Evolutionary conservation across 2,888 invertebrate species (phyloP).

Genomic region (Bombyx huttoni): DNA sequence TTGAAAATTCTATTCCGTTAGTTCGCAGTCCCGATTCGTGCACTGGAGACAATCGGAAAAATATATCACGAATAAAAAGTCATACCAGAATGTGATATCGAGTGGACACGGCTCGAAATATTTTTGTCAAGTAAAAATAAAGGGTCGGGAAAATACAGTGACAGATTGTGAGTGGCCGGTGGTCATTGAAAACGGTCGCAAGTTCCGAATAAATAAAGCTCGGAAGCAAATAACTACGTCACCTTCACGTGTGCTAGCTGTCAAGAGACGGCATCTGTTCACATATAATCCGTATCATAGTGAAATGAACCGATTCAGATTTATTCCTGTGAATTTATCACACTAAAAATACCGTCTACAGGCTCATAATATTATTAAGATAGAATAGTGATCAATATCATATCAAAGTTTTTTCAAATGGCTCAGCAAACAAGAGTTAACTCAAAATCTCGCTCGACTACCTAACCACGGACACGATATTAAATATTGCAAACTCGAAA

Average conservation of each 20-base stretch:
- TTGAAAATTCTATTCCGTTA: slow-evolving; percentile 68
- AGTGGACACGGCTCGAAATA: slow-evolving; percentile 55
- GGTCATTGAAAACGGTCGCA: slow-evolving; percentile 55
- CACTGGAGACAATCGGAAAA: slow-evolving; percentile 65
- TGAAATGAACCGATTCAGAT: neutral
- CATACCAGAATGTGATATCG: slow-evolving; percentile 68
- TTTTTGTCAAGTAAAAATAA: slow-evolving; percentile 71
- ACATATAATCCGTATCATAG: slow-evolving; percentile 22
- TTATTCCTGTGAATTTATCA: neutral
- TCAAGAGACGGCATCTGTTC: slow-evolving; percentile 41
- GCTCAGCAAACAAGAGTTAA: no score
- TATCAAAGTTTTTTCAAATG: no score
- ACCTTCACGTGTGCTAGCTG: slow-evolving; percentile 40
- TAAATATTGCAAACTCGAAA: slow-evolving; percentile 7
- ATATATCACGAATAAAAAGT: slow-evolving; percentile 70
- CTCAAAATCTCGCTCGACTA: neutral
- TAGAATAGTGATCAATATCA: no score
- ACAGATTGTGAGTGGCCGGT: slow-evolving; percentile 65
- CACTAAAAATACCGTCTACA: no score
- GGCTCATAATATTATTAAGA: no score
- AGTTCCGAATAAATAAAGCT: slow-evolving; percentile 65
- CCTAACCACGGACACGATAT: neutral
- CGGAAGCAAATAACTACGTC: slow-evolving; percentile 49
- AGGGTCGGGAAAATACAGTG: slow-evolving; percentile 64
- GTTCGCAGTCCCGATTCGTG: slow-evolving; percentile 52